Conservation (phyloP, 2,888 invertebrate species). For the Adelphocoris suturalis region DNA sequence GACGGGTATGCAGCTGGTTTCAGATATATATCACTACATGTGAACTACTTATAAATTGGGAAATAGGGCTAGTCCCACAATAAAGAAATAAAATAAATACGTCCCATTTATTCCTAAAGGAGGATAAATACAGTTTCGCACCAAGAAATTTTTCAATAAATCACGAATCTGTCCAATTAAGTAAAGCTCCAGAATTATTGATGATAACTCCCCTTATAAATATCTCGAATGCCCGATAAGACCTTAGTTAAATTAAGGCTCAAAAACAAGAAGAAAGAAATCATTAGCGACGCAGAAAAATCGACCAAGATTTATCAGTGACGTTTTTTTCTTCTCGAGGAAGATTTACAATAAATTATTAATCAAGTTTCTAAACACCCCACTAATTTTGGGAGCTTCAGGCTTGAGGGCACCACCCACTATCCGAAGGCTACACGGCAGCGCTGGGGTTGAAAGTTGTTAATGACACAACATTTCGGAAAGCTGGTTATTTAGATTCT, state of each 20-base stretch:
- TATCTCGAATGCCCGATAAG: not conserved
- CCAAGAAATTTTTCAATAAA: too few relatives aligned
- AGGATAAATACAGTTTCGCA: too few relatives aligned
- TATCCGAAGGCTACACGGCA: not conserved
- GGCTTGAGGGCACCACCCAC: conserved; percentile 9
- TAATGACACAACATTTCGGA: conserved; percentile 46
- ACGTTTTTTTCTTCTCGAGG: not conserved
- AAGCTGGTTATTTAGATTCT: conserved; percentile 57
- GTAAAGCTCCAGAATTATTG: too few relatives aligned
- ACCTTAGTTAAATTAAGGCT: not conserved
- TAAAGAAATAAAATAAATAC: too few relatives aligned
- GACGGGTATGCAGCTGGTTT: too few relatives aligned
- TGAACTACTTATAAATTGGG: too few relatives aligned
- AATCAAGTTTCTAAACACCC: conserved; percentile 32
- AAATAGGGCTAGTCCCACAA: too few relatives aligned
- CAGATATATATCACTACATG: too few relatives aligned
- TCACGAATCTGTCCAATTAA: too few relatives aligned
- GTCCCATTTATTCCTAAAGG: too few relatives aligned
- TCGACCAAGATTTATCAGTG: not conserved
- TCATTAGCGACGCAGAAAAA: conserved; percentile 2
- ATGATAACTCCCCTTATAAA: not conserved
- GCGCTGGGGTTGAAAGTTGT: conserved; percentile 15
- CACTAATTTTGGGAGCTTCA: conserved; percentile 19
- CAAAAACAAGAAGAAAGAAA: not conserved
- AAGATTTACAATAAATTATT: conserved; percentile 23